phyloP scores from a whole-genome alignment of 2,888 invertebrate species.

The Teinopalpus imperialis region DNA sequence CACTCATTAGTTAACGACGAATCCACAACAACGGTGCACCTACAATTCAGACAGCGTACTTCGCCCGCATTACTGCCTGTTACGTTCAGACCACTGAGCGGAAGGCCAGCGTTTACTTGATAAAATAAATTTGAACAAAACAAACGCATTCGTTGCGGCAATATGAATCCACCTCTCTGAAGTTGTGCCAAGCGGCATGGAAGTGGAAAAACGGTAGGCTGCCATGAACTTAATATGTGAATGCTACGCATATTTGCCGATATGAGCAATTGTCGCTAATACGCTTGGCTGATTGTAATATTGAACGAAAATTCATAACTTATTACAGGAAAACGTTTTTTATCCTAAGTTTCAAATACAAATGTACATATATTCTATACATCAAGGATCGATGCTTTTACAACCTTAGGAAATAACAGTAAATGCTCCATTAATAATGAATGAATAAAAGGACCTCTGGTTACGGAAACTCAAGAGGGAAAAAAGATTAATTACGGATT shows the following conservation, averaged over 20 bases:
- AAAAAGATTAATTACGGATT: too few relatives aligned
- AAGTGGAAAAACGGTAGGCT: conserved; percentile 72
- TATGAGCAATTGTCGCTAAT: conserved; percentile 45
- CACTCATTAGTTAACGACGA: conserved; percentile 65
- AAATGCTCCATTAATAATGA: too few relatives aligned
- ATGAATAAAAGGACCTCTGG: too few relatives aligned
- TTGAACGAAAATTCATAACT: conserved; percentile 1
- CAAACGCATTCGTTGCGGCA: conserved; percentile 75
- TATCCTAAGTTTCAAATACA: too few relatives aligned
- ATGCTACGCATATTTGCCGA: conserved; percentile 65
- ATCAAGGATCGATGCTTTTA: too few relatives aligned
- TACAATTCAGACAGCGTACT: conserved; percentile 33
- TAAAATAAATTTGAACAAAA: conserved; percentile 81
- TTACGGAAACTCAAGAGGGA: too few relatives aligned
- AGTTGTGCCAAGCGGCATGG: conserved; percentile 75
- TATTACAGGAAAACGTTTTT: background rate
- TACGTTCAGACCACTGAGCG: conserved; percentile 66
- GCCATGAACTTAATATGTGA: conserved; percentile 71
- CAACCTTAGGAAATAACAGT: too few relatives aligned
- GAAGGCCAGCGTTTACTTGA: conserved; percentile 77
- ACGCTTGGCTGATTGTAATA: conserved; percentile 25
- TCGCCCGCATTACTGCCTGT: conserved; percentile 68
- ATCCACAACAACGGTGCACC: conserved; percentile 43
- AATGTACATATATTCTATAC: too few relatives aligned
- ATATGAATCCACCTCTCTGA: conserved; percentile 77